Percentiles rank a stretch among this genome's conserved stretches.
These are phyloP conservation scores for Hoplodrina ambigua DNA, from an alignment of 2,888 invertebrate genomes.

Conservation along the genomic window DNA sequence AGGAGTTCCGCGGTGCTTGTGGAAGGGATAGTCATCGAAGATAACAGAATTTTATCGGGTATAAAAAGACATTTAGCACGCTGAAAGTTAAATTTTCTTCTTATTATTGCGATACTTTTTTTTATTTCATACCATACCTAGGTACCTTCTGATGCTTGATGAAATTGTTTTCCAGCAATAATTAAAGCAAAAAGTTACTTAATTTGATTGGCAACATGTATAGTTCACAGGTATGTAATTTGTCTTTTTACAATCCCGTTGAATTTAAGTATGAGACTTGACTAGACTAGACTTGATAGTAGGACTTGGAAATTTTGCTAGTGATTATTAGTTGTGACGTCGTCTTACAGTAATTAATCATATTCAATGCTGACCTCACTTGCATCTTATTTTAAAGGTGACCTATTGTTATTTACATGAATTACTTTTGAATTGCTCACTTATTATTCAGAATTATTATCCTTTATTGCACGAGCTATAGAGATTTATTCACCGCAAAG, in stretches of 20 bases:
- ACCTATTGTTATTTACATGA: constrained; percentile 23
- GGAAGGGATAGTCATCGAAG: background rate
- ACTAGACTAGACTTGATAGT: background rate
- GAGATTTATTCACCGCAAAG: constrained; percentile 47
- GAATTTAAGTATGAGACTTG: too few species aligned
- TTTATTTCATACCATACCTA: too few species aligned
- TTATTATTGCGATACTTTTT: too few species aligned
- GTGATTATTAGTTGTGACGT: background rate
- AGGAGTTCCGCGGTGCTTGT: constrained; percentile 21
- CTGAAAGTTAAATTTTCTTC: too few species aligned
- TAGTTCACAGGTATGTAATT: too few species aligned
- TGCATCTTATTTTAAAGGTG: constrained; percentile 19
- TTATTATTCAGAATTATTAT: constrained; percentile 52
- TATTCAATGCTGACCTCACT: constrained; percentile 26
- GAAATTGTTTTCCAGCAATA: too few species aligned
- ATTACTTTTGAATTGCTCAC: constrained; percentile 25
- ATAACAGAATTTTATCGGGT: background rate
- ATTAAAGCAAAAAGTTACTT: too few species aligned
- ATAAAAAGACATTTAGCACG: too few species aligned
- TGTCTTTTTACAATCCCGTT: too few species aligned
- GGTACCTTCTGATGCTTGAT: too few species aligned
- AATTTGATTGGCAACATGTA: too few species aligned
- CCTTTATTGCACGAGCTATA: constrained; percentile 43
- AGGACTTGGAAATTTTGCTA: constrained; percentile 12
- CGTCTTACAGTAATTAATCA: constrained; percentile 24